Base-by-base conservation (phyloP, 2,888 invertebrate genomes). In the Nemapogon koenigi region DNA sequence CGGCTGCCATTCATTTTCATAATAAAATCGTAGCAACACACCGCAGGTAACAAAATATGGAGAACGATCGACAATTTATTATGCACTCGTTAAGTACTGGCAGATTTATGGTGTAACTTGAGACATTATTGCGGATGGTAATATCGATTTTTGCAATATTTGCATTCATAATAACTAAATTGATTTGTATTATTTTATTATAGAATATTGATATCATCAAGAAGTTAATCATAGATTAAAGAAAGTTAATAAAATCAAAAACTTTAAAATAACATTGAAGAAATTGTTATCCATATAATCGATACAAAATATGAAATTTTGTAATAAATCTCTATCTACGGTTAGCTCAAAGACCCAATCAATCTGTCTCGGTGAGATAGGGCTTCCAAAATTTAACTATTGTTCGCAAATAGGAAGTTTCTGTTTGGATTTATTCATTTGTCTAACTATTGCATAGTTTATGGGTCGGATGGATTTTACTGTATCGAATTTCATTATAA, bases 351-450 rank as follows among this genome's bases (percentile, higher is more conserved):
- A 63, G 63, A 55, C 66, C 75, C 75, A 75, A 78, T 78, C 76
- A 78, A 78, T 78, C 76, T 73, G 76, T 71, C 73, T 72, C 67
- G 64, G 59, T 55, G 70, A 75, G 76, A 78, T 78, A 76, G 70
- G 68, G 67, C 72, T 65, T 70, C 73, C 66, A 71, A 71, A 71
- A 72, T 73, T 73, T 72, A 73, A 73, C 75, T 72, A 78, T 78
- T 78, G 76, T 78, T 73, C 75, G 60, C 61, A 65, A 69, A 71
- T 73, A 69, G 69, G 71, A 73, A 71, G 75, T 73, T 76, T 75
- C 75, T 70, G 73, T 76, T 76, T 64, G 71, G 67, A 78, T 76
- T 76, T 76, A 73, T 78, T 76, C 76, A 75, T 73, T 78, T 75
- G 76, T 72, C 68, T 71, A 72, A 70, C 73, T 68, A 70, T 73